Base-by-base conservation (phyloP, 2,797 vertebrate genomes). In the Coilia nasus region DNA sequence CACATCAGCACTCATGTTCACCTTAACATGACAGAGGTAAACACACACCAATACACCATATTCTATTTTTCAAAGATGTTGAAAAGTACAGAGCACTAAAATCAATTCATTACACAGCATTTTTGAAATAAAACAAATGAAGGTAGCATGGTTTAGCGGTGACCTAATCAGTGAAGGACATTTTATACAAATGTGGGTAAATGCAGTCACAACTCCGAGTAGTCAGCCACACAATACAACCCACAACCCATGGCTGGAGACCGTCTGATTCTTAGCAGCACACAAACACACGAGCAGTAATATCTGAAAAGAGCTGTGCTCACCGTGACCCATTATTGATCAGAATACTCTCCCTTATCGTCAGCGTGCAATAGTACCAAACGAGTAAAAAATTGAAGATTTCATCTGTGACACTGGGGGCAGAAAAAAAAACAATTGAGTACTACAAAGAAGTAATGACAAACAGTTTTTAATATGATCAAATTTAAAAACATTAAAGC, bases 291-390 rank as follows among this genome's bases (percentile, higher is more conserved):
- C 15, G 28, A 71, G 25, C 59, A n/a, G n/a, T n/a, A 62, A 28
- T 11, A 10, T 28, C 28, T 15, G 35, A 21, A 78, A 60, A 41
- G 64, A 28, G 6, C 4, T 64, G 2, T 14, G 54, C 62, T 88
- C 91, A 99, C 98, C 98, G 97, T 15, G 98, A 99, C 87, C 98
- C 98, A 0, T 99, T 99, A 93, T 95, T 97, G 91, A 99, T 98
- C 83, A 99, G 97, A 88, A 99, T 95, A 88, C 97, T 99, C 92
- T 99, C 98, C 86, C 98, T 95, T 92, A 99, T 99, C 3, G 98
- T 99, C 94, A 99, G 88, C 0, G 98, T 99, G 93, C 98, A 99
- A 93, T 98, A 99, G 89, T 99, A 99, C 98, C 98, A 99, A 87
- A 99, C 98, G 84, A 99, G 93, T 91, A 99, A 91, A 88, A 99